These are phyloP conservation scores for Toxotes chatareus DNA, from an alignment of 2,113 vertebrate genomes.

Conservation along the genomic window DNA sequence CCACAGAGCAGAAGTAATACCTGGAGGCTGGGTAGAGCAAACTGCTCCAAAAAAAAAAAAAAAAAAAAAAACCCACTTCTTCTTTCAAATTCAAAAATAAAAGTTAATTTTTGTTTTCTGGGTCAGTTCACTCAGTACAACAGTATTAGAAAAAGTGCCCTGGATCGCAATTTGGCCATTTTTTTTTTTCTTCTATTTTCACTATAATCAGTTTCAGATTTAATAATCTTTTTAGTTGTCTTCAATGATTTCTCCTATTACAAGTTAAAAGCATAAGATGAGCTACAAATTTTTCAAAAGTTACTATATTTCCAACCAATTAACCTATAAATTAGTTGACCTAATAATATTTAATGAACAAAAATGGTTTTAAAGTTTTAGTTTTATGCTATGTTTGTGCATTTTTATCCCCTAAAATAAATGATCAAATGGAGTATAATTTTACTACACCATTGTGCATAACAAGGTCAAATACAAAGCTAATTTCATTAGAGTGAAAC, in stretches of 20 bases:
- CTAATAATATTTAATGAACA: background rate
- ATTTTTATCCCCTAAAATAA: background rate
- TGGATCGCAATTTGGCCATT: background rate
- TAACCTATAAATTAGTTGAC: no score
- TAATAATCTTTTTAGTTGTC: background rate
- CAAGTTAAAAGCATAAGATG: background rate
- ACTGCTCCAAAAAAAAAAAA: background rate
- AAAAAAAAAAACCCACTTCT: constrained; percentile 14
- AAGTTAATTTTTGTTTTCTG: constrained; percentile 12
- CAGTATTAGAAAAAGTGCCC: background rate
- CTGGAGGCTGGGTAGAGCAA: constrained; percentile 19
- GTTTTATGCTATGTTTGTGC: background rate
- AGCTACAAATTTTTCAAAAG: background rate
- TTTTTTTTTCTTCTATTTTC: background rate
- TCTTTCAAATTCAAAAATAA: constrained; percentile 22
- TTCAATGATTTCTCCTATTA: background rate
- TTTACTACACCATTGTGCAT: background rate
- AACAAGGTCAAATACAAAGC: background rate
- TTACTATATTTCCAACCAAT: background rate
- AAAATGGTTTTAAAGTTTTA: background rate
- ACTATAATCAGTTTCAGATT: background rate
- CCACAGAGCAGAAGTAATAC: constrained; percentile 68
- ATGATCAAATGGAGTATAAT: background rate
- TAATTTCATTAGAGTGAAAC: background rate
- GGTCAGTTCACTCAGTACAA: constrained; percentile 11